These are phyloP conservation scores for Leucophenga montana DNA, from an alignment of 2,888 invertebrate genomes.

Conservation along the genomic window DNA sequence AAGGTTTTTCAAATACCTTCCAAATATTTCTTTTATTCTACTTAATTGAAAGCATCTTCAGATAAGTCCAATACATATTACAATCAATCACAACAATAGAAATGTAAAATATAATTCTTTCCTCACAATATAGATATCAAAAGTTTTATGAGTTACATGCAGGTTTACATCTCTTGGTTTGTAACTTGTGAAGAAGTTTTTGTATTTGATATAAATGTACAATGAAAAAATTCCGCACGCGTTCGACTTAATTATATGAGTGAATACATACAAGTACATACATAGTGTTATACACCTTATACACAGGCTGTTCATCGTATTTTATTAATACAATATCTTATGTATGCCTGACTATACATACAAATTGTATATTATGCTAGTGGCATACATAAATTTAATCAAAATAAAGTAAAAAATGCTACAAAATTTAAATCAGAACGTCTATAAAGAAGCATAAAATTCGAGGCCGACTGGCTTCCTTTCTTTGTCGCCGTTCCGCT, in stretches of 20 bases:
- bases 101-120: too few species aligned
- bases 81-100: too few species aligned
- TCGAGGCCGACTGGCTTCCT: constrained; percentile 1
- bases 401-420: neutral
- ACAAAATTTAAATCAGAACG: neutral
- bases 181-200: neutral
- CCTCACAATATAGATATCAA: too few species aligned
- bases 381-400: constrained; percentile 4
- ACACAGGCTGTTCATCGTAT: neutral
- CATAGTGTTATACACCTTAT: neutral
- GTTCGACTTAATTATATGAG: constrained; percentile 10
- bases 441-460: neutral
- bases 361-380: too few species aligned
- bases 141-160: too few species aligned
- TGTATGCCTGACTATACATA: neutral
- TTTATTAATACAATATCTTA: neutral
- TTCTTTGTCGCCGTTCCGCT: constrained; percentile 35
- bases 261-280: too few species aligned
- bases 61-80: too few species aligned
- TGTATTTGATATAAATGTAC: too few species aligned
- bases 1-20: too few species aligned
- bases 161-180: neutral
- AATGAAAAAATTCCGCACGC: neutral
- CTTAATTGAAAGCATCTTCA: too few species aligned
- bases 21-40: too few species aligned